Evolutionary conservation across 2,797 vertebrate species (phyloP).

Genomic region (Poecilia gillii): DNA sequence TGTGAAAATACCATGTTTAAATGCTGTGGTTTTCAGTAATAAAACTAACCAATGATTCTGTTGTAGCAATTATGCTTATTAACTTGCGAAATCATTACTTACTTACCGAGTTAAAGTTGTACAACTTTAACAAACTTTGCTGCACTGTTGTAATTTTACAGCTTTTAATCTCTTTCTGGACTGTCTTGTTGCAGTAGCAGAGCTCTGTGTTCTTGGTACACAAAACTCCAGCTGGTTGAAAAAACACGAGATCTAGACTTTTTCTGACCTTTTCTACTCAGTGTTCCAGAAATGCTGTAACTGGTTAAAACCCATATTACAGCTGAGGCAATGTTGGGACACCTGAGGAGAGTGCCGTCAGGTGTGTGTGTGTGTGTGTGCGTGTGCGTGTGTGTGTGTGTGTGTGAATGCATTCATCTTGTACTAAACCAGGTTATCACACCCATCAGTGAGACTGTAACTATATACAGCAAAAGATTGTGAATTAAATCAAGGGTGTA

Average conservation of each 20-base stretch:
- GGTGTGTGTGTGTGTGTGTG: constrained; percentile 6
- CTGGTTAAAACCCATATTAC: not conserved
- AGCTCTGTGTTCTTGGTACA: not conserved
- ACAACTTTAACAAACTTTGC: not conserved
- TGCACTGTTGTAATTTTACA: not conserved
- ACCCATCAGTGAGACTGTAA: constrained; percentile 48
- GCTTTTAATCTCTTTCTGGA: not conserved
- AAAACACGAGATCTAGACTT: not conserved
- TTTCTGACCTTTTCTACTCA: not conserved
- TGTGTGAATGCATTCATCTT: constrained; percentile 9
- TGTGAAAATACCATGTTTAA: not conserved
- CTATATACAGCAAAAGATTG: constrained; percentile 17
- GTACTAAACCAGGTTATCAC: constrained; percentile 37
- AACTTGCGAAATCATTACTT: not conserved
- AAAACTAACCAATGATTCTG: too few relatives aligned
- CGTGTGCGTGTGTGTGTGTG: constrained; percentile 3
- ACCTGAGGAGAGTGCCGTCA: not conserved
- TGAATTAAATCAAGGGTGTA: constrained; percentile 30
- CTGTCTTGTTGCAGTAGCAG: not conserved
- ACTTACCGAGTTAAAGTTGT: not conserved
- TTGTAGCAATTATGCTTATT: not conserved
- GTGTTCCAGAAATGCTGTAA: not conserved
- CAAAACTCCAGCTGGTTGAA: not conserved
- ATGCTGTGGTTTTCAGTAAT: not conserved
- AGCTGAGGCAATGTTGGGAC: not conserved